Percentiles rank a stretch among this genome's conserved stretches.
Evolutionary conservation across 2,797 vertebrate genomes (phyloP).

Genomic region (Coregonus suidteri): DNA sequence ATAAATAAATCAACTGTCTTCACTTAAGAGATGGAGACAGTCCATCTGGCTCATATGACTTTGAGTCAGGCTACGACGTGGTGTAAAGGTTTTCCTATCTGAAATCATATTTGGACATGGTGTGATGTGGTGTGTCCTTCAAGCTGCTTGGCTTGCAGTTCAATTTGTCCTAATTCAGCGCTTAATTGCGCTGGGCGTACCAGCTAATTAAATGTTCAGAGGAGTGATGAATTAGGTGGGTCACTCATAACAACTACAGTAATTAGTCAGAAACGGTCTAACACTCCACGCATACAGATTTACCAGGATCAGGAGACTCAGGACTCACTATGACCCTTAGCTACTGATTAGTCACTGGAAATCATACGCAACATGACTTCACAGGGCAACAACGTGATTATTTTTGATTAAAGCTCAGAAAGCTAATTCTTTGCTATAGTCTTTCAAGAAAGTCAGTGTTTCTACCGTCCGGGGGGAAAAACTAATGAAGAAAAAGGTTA

Average conservation of each 20-base stretch:
- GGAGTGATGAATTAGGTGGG: slow-evolving; percentile 84
- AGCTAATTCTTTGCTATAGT: not conserved
- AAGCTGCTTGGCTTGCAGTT: slow-evolving; percentile 75
- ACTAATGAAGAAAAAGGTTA: not conserved
- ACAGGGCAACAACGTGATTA: not conserved
- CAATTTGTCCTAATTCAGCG: slow-evolving; percentile 84
- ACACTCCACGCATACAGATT: slow-evolving; percentile 38
- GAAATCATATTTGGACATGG: slow-evolving; percentile 46
- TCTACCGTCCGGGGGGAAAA: not conserved
- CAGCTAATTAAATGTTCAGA: slow-evolving; percentile 87
- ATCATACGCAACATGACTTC: not conserved
- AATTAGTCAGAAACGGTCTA: slow-evolving; percentile 71
- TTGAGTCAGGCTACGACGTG: not conserved
- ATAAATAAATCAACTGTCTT: not conserved
- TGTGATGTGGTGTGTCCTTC: slow-evolving; percentile 59
- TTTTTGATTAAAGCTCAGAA: not conserved
- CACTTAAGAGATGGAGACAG: not conserved
- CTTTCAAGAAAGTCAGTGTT: not conserved
- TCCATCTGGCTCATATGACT: not conserved
- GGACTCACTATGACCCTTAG: slow-evolving; percentile 2
- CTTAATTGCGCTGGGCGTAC: slow-evolving; percentile 80
- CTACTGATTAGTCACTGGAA: slow-evolving; percentile 1
- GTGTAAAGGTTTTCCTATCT: slow-evolving; percentile 46
- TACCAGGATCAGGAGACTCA: slow-evolving; percentile 15
- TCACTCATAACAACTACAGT: slow-evolving; percentile 78